Conservation (phyloP, 2,113 vertebrate genomes). For the Poeciliopsis retropinna region DNA sequence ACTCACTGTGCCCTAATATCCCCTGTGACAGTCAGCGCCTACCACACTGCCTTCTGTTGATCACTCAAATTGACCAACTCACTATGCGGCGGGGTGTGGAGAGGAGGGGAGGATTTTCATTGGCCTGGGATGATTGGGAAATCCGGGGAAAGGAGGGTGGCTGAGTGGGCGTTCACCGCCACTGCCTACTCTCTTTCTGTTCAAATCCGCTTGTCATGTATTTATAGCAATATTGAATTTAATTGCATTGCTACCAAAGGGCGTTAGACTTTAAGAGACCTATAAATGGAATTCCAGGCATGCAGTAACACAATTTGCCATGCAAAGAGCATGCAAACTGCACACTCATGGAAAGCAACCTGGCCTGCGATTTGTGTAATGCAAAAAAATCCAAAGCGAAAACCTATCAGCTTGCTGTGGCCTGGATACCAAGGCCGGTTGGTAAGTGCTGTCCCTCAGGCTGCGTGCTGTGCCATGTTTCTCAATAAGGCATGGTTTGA, state of each 20-base stretch:
- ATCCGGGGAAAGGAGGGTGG: constrained; percentile 7
- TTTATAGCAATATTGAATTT: constrained; percentile 69
- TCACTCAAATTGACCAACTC: constrained; percentile 68
- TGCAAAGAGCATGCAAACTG: constrained; percentile 47
- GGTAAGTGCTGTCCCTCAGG: constrained; percentile 37
- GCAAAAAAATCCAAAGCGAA: constrained; percentile 36
- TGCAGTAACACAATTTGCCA: constrained; percentile 40
- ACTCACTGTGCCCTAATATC: constrained; percentile 53
- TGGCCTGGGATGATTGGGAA: constrained; percentile 45
- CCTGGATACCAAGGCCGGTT: constrained; percentile 32
- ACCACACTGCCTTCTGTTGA: constrained; percentile 59
- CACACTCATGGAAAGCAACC: constrained; percentile 47
- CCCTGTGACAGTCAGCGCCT: constrained; percentile 48
- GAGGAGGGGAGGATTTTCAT: constrained; percentile 16
- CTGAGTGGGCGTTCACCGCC: constrained; percentile 36
- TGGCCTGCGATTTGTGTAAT: constrained; percentile 36
- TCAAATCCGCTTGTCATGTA: constrained; percentile 43
- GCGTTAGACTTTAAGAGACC: constrained; percentile 57
- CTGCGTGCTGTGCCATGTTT: constrained; percentile 22
- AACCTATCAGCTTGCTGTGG: constrained; percentile 16
- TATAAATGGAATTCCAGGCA: constrained; percentile 57
- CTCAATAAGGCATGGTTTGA: constrained; percentile 29
- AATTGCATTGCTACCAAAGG: constrained; percentile 55
- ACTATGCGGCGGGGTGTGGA: constrained; percentile 5
- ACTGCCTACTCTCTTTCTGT: constrained; percentile 37